phyloP scores from a whole-genome alignment of 2,797 vertebrate species.

The Sebastes matsubarae region DNA sequence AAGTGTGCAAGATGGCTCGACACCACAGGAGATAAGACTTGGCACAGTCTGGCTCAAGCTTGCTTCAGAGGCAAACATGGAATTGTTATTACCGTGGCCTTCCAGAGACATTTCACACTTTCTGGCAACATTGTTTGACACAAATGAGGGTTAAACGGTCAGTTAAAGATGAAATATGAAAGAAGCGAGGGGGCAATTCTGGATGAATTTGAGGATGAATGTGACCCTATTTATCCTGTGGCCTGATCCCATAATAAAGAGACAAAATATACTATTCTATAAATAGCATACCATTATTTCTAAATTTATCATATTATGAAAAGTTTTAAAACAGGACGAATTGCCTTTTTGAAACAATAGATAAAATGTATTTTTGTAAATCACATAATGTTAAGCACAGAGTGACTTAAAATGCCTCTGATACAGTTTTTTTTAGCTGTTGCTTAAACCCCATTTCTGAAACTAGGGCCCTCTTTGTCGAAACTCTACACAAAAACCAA shows the following conservation, averaged over 20 bases:
- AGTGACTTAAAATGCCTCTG: no score
- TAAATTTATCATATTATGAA: not conserved
- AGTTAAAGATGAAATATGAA: slow-evolving; percentile 45
- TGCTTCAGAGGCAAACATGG: slow-evolving; percentile 6
- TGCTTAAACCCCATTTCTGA: no score
- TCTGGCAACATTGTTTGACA: slow-evolving; percentile 27
- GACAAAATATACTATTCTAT: not conserved
- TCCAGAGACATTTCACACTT: slow-evolving; percentile 5
- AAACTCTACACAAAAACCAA: no score
- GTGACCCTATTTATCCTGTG: not conserved
- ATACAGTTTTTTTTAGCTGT: no score
- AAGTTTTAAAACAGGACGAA: not conserved
- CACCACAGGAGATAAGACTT: not conserved
- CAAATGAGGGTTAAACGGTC: slow-evolving; percentile 23
- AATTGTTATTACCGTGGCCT: slow-evolving; percentile 1
- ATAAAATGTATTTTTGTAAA: not conserved
- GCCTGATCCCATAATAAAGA: not conserved
- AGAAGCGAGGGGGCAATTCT: not conserved
- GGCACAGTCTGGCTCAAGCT: not conserved
- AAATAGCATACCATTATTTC: not conserved
- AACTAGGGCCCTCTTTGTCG: no score
- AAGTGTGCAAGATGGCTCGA: not conserved
- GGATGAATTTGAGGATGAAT: not conserved
- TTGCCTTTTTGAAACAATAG: not conserved
- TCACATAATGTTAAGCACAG: not conserved